Conservation (phyloP, 2,113 vertebrate genomes). For the Catagonus wagneri region DNA sequence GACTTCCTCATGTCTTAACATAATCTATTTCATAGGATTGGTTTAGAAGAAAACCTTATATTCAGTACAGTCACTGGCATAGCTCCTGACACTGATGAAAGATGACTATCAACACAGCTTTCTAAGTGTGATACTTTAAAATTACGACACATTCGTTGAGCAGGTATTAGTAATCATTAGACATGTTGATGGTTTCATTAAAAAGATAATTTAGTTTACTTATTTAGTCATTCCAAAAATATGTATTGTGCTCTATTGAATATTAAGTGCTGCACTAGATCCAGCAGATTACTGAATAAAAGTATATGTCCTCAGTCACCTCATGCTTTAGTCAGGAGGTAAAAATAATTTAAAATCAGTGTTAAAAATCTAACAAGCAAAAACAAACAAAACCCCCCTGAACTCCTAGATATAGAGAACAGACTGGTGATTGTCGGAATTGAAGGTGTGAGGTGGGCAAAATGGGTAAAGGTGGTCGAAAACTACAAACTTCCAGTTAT, state of each 20-base stretch:
- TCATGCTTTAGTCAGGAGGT: background rate
- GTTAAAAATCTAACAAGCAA: constrained; percentile 3
- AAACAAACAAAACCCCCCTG: background rate
- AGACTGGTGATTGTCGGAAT: background rate
- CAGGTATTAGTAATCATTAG: constrained; percentile 38
- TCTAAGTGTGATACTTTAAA: constrained; percentile 45
- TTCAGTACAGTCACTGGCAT: background rate
- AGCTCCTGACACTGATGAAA: constrained; percentile 31
- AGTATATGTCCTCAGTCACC: background rate
- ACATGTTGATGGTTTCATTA: background rate
- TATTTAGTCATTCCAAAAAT: constrained; percentile 23
- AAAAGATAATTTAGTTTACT: constrained; percentile 34
- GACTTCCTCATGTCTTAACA: background rate
- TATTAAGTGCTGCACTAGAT: background rate
- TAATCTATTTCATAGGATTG: background rate
- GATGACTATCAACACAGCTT: background rate
- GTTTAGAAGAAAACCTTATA: background rate
- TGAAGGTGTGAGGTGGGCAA: background rate
- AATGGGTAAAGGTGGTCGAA: background rate
- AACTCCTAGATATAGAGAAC: background rate
- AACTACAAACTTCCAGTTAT: background rate
- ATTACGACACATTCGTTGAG: constrained; percentile 19
- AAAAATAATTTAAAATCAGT: constrained; percentile 58
- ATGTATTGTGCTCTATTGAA: constrained; percentile 1
- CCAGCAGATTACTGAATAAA: background rate